phyloP scores from a whole-genome alignment of 2,888 invertebrate species.

The Xestia sexstrigata region DNA sequence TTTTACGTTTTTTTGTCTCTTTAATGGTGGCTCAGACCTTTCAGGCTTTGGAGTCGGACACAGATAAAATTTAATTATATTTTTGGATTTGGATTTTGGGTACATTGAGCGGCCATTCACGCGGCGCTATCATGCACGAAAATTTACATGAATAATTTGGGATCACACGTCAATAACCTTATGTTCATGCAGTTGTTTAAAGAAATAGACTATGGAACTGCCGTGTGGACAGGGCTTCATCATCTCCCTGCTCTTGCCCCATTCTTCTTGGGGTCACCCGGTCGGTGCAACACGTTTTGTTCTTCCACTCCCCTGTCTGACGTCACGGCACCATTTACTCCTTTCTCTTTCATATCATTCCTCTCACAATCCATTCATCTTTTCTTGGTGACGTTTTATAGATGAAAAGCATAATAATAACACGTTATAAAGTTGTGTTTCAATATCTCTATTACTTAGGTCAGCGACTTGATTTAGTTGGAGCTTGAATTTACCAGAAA shows the following conservation, averaged over 20 bases:
- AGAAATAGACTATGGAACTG: neutral
- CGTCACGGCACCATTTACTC: too few relatives aligned
- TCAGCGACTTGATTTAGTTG: too few relatives aligned
- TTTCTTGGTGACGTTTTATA: too few relatives aligned
- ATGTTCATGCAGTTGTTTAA: neutral
- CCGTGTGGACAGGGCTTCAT: neutral
- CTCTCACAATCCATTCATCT: too few relatives aligned
- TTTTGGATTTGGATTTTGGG: neutral
- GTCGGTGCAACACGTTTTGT: too few relatives aligned
- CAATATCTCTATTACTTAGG: neutral
- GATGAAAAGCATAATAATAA: too few relatives aligned
- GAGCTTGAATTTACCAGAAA: neutral
- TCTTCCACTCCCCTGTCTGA: too few relatives aligned
- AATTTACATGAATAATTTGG: neutral
- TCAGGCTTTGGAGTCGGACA: slow-evolving; percentile 6
- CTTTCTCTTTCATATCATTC: too few relatives aligned
- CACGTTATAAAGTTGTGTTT: neutral
- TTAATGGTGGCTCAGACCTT: slow-evolving; percentile 13
- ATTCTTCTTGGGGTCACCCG: too few relatives aligned
- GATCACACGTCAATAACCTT: neutral
- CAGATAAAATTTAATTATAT: slow-evolving; percentile 31
- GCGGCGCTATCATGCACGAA: neutral
- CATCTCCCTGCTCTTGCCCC: too few relatives aligned
- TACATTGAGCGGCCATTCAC: neutral
- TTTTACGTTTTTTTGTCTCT: slow-evolving; percentile 32